Conservation (phyloP, 2,888 invertebrate species). For the Polia nebulosa region DNA sequence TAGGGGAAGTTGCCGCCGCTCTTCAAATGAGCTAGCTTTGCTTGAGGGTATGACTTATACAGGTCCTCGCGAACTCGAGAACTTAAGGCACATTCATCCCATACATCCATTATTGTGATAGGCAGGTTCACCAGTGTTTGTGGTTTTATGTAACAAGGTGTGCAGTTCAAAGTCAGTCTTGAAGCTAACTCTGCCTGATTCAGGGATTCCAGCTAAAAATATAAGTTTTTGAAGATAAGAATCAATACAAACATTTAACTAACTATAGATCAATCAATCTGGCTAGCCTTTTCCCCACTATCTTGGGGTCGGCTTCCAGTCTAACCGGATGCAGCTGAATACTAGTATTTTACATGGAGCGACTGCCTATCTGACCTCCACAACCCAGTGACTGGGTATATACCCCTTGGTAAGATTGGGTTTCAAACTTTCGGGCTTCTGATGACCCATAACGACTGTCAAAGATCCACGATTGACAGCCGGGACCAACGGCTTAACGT, state of each 20-base stretch:
- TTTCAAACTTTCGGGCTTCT: too few species aligned
- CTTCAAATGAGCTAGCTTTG: slow-evolving; percentile 96
- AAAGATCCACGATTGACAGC: too few species aligned
- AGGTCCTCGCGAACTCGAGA: slow-evolving; percentile 94
- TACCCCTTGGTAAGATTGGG: too few species aligned
- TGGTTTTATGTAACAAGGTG: slow-evolving; percentile 95
- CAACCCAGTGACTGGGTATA: too few species aligned
- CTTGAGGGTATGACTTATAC: slow-evolving; percentile 96
- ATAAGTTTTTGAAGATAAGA: not conserved
- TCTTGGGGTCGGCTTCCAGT: too few species aligned
- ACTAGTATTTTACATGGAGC: too few species aligned
- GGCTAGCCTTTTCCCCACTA: too few species aligned
- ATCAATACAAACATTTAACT: not conserved
- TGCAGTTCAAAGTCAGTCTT: slow-evolving; percentile 96
- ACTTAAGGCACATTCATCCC: slow-evolving; percentile 96
- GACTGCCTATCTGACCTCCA: too few species aligned
- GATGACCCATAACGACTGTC: too few species aligned
- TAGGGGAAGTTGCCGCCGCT: slow-evolving; percentile 98
- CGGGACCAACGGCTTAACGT: too few species aligned
- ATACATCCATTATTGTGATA: slow-evolving; percentile 97
- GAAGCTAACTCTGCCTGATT: slow-evolving; percentile 96
- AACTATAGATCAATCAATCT: not conserved
- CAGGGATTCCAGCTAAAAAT: slow-evolving; percentile 94
- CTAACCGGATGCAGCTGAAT: too few species aligned
- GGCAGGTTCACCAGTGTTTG: slow-evolving; percentile 93